phyloP scores from a whole-genome alignment of 2,888 invertebrate genomes.

The Synergus laeviventris region DNA sequence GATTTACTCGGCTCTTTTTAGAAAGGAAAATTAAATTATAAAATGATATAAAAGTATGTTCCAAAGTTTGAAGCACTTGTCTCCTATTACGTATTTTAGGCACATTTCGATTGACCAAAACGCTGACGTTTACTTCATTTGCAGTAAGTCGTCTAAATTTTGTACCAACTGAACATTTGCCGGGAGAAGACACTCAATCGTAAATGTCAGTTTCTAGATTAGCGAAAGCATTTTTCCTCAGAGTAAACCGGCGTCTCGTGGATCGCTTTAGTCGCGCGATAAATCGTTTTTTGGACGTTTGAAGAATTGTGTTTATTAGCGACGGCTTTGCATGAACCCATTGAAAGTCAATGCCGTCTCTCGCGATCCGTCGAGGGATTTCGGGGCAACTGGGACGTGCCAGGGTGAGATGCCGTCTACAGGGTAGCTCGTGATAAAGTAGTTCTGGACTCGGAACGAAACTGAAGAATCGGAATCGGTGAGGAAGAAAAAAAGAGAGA shows the following conservation, averaged over 20 bases:
- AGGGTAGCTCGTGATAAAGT: conserved; percentile 50
- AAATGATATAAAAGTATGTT: no score
- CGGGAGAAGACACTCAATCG: not conserved
- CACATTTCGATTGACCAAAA: not conserved
- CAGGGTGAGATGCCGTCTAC: conserved; percentile 33
- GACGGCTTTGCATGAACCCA: conserved; percentile 27
- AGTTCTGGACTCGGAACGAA: conserved; percentile 49
- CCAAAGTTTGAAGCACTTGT: no score
- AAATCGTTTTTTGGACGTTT: conserved; percentile 29
- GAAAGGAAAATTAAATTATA: no score
- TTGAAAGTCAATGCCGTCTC: conserved; percentile 19
- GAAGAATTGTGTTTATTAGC: conserved; percentile 36
- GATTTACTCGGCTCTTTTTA: not conserved
- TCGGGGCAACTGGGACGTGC: conserved; percentile 1
- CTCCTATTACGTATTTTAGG: no score
- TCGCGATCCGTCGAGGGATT: conserved; percentile 30
- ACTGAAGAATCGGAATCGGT: conserved; percentile 50
- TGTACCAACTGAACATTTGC: not conserved
- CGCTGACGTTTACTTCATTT: not conserved
- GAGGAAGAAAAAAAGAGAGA: not conserved
- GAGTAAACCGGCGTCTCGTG: not conserved
- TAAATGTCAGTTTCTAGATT: conserved; percentile 30
- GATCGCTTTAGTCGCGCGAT: conserved; percentile 14
- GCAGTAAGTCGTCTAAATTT: not conserved
- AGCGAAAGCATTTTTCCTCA: conserved; percentile 12